A percentile compares a stretch with the other conserved stretches of the same genome.
Conservation (phyloP, 1,140 invertebrate genomes). For the Drusus annulatus region DNA sequence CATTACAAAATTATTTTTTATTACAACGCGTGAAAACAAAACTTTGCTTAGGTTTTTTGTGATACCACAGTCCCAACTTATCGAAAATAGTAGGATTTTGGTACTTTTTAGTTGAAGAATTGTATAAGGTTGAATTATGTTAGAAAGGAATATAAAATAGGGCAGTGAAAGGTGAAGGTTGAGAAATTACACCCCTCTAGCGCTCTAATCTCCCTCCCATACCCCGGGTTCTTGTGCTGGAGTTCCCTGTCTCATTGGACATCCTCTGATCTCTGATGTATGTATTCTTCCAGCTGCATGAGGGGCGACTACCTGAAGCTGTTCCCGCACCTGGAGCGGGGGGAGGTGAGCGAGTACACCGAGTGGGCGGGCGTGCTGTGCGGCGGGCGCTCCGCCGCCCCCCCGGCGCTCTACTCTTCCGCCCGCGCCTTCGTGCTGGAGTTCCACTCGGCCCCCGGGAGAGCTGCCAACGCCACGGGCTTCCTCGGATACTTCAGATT, state of each 20-base stretch:
- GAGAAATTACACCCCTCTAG: no score
- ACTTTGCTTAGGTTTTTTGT: no score
- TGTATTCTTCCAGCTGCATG: constrained; percentile 78
- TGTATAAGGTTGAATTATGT: no score
- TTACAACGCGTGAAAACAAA: no score
- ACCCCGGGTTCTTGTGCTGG: neutral
- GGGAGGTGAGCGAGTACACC: constrained; percentile 85
- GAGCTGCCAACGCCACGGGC: constrained; percentile 77
- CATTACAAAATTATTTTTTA: no score
- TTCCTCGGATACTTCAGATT: constrained; percentile 87
- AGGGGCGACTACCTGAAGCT: constrained; percentile 86
- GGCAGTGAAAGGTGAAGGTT: no score
- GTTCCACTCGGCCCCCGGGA: constrained; percentile 79
- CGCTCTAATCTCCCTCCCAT: no score
- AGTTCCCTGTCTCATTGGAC: constrained; percentile 48
- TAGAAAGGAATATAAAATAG: no score
- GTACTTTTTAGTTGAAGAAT: no score
- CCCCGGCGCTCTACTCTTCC: constrained; percentile 85
- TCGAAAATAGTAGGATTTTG: no score
- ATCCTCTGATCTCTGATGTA: no score
- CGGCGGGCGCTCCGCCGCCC: constrained; percentile 80
- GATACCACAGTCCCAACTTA: no score
- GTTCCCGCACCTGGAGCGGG: constrained; percentile 80
- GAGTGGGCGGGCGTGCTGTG: constrained; percentile 84
- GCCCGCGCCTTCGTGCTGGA: constrained; percentile 85